A percentile compares a stretch with the other conserved stretches of the same genome.
Evolutionary conservation across 2,113 vertebrate genomes (phyloP).

Genomic region (Junco hyemalis): DNA sequence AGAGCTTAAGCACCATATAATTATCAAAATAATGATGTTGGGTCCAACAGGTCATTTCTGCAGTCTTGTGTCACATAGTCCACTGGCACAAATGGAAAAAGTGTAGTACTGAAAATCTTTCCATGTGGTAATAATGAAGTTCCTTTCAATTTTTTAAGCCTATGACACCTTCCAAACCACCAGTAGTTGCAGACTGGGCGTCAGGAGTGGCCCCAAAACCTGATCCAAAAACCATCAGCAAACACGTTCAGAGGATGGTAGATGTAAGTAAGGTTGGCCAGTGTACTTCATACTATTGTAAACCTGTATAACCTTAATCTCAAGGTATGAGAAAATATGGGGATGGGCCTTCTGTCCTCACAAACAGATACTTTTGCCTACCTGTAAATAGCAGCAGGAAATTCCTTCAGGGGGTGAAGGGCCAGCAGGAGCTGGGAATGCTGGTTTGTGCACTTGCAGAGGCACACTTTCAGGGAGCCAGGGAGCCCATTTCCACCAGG

Average conservation of each 20-base stretch:
- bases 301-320: not conserved
- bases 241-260: constrained; percentile 95
- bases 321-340: not conserved
- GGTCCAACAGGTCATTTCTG: not conserved
- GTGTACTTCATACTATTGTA: not conserved
- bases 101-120: not conserved
- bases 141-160: constrained; percentile 76
- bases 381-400: not conserved
- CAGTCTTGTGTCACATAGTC: not conserved
- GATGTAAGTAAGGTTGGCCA: constrained; percentile 81
- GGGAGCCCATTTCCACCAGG: not conserved
- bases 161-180: constrained; percentile 88
- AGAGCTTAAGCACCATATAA: not conserved
- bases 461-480: not conserved
- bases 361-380: not conserved
- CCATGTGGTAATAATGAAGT: not conserved
- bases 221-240: constrained; percentile 93
- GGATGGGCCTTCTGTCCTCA: not conserved
- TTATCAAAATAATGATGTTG: not conserved
- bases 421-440: not conserved
- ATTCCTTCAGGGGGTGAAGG: not conserved
- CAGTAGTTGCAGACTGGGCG: constrained; percentile 92
- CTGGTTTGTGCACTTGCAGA: not conserved
- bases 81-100: not conserved
- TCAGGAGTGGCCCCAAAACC: constrained; percentile 92